Percentiles rank a stretch among this genome's conserved stretches.
Evolutionary conservation across 2,797 vertebrate genomes (phyloP).

Genomic region (Huso huso): DNA sequence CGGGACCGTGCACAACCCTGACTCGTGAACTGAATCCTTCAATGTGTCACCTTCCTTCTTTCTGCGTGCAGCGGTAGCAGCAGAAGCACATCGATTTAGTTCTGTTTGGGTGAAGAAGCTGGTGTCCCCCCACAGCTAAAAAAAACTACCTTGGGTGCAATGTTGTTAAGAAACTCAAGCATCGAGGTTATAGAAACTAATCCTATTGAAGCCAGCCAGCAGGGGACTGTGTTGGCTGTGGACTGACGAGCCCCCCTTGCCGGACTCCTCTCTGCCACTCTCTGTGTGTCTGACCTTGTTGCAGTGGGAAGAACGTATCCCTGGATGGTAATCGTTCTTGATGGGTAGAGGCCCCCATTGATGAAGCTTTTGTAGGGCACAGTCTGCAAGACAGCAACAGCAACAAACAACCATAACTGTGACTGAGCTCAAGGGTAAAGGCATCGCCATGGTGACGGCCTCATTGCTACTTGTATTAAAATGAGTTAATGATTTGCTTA

Average conservation of each 20-base stretch:
- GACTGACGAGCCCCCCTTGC: not conserved
- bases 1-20: not conserved
- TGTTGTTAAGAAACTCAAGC: too few species aligned
- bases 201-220: not conserved
- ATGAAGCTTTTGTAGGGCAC: constrained; percentile 48
- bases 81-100: too few species aligned
- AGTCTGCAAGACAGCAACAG: constrained; percentile 27
- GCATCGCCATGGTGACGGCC: not conserved
- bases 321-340: constrained; percentile 49
- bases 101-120: too few species aligned
- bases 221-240: not conserved
- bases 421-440: not conserved
- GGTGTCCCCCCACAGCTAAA: too few species aligned
- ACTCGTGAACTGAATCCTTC: not conserved
- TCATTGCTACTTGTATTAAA: not conserved
- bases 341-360: constrained; percentile 43
- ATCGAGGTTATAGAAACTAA: not conserved
- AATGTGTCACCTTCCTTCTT: not conserved
- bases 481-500: constrained; percentile 17
- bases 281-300: constrained; percentile 33
- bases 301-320: constrained; percentile 37
- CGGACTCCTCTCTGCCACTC: not conserved
- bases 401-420: not conserved
- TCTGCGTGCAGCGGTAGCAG: too few species aligned
- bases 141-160: too few species aligned